Conservation (phyloP, 2,113 vertebrate species). For the Ameiurus melas region DNA sequence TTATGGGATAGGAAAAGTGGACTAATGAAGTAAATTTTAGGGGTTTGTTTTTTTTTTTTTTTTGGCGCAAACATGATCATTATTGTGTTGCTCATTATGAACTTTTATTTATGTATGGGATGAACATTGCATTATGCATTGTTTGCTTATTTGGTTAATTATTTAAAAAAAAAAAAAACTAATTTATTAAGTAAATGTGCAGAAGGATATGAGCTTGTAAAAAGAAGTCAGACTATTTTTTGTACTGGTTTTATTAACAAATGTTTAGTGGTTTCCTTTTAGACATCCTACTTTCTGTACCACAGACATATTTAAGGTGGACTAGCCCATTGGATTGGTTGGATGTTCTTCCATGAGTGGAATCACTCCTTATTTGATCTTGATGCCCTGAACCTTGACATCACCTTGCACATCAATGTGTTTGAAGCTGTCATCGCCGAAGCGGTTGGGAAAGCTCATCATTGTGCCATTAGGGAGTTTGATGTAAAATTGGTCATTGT, state of each 20-base stretch:
- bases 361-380: slow-evolving; percentile 63
- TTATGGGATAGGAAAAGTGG: background rate
- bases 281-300: background rate
- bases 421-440: slow-evolving; percentile 69
- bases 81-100: too few relatives aligned
- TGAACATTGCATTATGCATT: background rate
- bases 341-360: background rate
- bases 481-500: slow-evolving; percentile 68
- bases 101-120: too few relatives aligned
- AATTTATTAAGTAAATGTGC: background rate
- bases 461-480: slow-evolving; percentile 67
- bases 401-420: slow-evolving; percentile 64
- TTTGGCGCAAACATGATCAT: background rate
- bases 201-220: too few relatives aligned
- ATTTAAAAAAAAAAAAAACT: background rate
- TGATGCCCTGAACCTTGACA: slow-evolving; percentile 63
- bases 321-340: background rate
- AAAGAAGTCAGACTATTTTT: background rate
- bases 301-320: background rate
- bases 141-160: background rate
- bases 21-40: background rate
- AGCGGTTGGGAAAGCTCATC: slow-evolving; percentile 72
- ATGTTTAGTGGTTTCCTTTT: background rate
- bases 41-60: too few relatives aligned
- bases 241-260: background rate